Conservation (phyloP, 2,888 invertebrate species). For the Danaus chrysippus region DNA sequence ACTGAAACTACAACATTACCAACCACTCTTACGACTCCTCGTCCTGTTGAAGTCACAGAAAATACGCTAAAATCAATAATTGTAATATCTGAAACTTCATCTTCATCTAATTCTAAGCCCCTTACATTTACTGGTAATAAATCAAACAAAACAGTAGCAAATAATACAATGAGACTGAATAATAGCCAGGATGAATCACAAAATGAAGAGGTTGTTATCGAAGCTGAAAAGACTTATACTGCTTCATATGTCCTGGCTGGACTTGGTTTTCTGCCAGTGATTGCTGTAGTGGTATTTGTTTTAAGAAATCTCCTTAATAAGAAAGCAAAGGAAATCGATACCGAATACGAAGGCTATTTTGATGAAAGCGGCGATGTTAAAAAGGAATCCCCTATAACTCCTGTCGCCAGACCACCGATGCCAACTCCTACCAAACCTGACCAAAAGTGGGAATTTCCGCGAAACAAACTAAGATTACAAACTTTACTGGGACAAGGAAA, state of each 20-base stretch:
- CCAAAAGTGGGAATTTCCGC: slow-evolving; percentile 86
- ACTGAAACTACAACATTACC: slow-evolving; percentile 27
- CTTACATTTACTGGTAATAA: slow-evolving; percentile 42
- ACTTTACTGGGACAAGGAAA: slow-evolving; percentile 91
- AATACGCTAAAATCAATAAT: slow-evolving; percentile 50
- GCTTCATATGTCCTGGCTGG: slow-evolving; percentile 81
- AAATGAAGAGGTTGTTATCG: slow-evolving; percentile 77
- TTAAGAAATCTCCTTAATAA: slow-evolving; percentile 76
- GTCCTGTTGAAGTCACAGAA: slow-evolving; percentile 40
- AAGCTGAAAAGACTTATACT: slow-evolving; percentile 79
- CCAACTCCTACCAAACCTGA: slow-evolving; percentile 77
- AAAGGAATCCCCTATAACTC: slow-evolving; percentile 73
- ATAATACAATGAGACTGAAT: slow-evolving; percentile 44
- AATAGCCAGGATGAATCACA: slow-evolving; percentile 42
- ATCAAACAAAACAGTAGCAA: slow-evolving; percentile 40
- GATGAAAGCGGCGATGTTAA: slow-evolving; percentile 77
- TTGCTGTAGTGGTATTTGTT: slow-evolving; percentile 78
- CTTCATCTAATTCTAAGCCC: slow-evolving; percentile 57
- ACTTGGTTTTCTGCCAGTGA: slow-evolving; percentile 79
- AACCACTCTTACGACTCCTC: slow-evolving; percentile 29
- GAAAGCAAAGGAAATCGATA: slow-evolving; percentile 76
- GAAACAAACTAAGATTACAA: slow-evolving; percentile 86
- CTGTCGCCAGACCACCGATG: slow-evolving; percentile 77
- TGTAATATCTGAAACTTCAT: slow-evolving; percentile 70
- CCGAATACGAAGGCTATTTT: slow-evolving; percentile 81